Percentiles rank a stretch among this genome's conserved stretches.
These are phyloP conservation scores for Tachina grossa DNA, from an alignment of 2,888 invertebrate species.

Conservation along the genomic window DNA sequence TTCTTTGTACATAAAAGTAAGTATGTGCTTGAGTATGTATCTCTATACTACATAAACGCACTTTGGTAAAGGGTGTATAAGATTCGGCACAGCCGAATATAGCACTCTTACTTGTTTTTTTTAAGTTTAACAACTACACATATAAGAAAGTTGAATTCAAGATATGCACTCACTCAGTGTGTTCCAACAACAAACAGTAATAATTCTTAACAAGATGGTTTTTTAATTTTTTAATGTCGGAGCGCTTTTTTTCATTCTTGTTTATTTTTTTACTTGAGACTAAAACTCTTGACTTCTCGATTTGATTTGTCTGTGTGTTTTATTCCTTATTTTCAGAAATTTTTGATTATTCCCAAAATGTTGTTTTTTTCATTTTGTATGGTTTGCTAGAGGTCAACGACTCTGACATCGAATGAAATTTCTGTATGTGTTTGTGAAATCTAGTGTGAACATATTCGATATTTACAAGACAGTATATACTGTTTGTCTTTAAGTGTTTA, in stretches of 20 bases:
- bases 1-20: too few species aligned
- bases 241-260: constrained; percentile 46
- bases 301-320: constrained; percentile 1
- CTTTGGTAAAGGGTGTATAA: too few species aligned
- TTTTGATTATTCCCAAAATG: constrained; percentile 45
- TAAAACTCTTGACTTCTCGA: constrained; percentile 62
- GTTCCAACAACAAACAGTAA: constrained; percentile 46
- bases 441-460: constrained; percentile 32
- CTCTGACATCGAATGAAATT: constrained; percentile 35
- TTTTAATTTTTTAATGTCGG: constrained; percentile 51
- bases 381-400: constrained; percentile 61
- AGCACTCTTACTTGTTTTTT: too few species aligned
- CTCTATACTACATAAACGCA: too few species aligned
- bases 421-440: constrained; percentile 11
- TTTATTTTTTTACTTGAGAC: constrained; percentile 34
- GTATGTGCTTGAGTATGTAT: too few species aligned
- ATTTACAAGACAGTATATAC: background rate
- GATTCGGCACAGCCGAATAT: too few species aligned
- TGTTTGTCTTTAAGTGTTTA: constrained; percentile 32
- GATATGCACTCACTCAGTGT: constrained; percentile 25
- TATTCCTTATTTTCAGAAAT: constrained; percentile 33
- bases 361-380: constrained; percentile 31
- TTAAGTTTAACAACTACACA: constrained; percentile 8
- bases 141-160: background rate
- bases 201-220: constrained; percentile 64